Evolutionary conservation across 2,113 vertebrate genomes (phyloP).

Genomic region (Aleadryas rufinucha): DNA sequence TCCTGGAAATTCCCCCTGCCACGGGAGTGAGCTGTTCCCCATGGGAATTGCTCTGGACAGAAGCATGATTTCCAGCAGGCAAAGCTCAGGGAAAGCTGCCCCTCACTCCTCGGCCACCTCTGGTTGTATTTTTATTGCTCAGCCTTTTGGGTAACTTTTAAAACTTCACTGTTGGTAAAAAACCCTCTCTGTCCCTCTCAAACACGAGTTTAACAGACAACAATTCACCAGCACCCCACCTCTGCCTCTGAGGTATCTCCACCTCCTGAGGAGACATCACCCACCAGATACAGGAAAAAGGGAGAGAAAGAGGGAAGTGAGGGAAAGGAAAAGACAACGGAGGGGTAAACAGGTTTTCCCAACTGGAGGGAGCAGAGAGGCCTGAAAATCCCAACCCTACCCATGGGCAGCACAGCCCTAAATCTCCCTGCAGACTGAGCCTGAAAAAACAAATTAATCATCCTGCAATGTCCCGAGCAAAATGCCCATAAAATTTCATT

Average conservation of each 20-base stretch:
- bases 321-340: neutral
- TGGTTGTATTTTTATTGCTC: neutral
- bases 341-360: neutral
- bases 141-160: neutral
- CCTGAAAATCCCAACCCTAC: neutral
- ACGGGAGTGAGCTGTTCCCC: fast-evolving
- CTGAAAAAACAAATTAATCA: neutral
- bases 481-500: conserved; percentile 55
- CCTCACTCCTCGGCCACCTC: neutral
- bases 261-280: neutral
- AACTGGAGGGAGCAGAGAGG: neutral
- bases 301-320: neutral
- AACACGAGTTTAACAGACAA: neutral
- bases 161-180: neutral
- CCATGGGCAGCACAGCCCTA: neutral
- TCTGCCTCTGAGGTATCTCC: neutral
- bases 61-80: neutral
- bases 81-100: neutral
- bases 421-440: neutral
- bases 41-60: fast-evolving
- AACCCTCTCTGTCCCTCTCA: neutral
- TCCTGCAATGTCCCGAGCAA: conserved; percentile 22
- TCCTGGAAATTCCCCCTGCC: neutral
- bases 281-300: neutral
- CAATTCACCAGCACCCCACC: neutral